Evolutionary conservation across 2,888 invertebrate genomes (phyloP).

Genomic region (Pammene fasciana): DNA sequence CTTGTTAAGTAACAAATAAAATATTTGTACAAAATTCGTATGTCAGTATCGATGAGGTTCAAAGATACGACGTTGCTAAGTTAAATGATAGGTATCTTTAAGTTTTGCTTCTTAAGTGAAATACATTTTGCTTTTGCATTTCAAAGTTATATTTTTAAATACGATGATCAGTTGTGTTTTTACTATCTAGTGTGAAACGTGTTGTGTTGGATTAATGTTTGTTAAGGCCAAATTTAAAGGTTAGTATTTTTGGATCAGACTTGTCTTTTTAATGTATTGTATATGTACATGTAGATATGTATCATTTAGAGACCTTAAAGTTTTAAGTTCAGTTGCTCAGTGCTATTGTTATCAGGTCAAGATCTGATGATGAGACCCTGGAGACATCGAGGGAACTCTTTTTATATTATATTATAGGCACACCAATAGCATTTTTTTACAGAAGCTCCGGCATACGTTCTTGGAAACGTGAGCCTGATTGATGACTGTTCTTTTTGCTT

Average conservation of each 20-base stretch:
- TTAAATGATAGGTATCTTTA: neutral
- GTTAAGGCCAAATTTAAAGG: neutral
- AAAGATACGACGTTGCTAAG: slow-evolving; percentile 1
- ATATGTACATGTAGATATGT: too few relatives aligned
- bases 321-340: too few relatives aligned
- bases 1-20: neutral
- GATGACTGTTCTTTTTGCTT: too few relatives aligned
- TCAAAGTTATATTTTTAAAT: slow-evolving; percentile 4
- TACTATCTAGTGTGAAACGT: neutral
- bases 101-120: neutral
- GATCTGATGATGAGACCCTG: too few relatives aligned
- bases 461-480: too few relatives aligned
- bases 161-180: slow-evolving; percentile 12
- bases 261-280: neutral
- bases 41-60: neutral
- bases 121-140: neutral
- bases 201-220: neutral
- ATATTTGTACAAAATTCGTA: neutral
- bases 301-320: too few relatives aligned
- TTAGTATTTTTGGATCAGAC: neutral
- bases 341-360: too few relatives aligned
- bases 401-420: too few relatives aligned
- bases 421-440: too few relatives aligned
- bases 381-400: too few relatives aligned
- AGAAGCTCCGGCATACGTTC: too few relatives aligned